phyloP scores from a whole-genome alignment of 2,797 vertebrate species.

The Loriculus beryllinus region DNA sequence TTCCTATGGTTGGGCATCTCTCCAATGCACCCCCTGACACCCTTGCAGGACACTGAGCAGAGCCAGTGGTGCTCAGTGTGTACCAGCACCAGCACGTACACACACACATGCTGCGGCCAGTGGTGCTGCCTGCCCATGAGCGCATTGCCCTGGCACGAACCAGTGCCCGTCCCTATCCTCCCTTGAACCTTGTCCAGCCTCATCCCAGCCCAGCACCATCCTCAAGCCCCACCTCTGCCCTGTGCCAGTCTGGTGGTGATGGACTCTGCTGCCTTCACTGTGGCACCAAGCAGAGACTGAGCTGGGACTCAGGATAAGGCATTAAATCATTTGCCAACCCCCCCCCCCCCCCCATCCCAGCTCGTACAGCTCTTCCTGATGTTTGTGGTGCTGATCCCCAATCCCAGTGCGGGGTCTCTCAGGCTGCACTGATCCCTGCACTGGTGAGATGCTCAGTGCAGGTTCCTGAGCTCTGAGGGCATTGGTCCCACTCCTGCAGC shows the following conservation, averaged over 20 bases:
- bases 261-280: fast-evolving
- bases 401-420: fast-evolving
- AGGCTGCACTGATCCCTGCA: background rate
- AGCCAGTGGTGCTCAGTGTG: fast-evolving
- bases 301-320: background rate
- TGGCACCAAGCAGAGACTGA: background rate
- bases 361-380: background rate
- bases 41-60: fast-evolving
- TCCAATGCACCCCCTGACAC: background rate
- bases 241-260: background rate
- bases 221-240: background rate
- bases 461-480: background rate
- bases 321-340: background rate
- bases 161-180: background rate
- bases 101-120: fast-evolving
- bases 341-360: background rate
- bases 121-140: background rate
- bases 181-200: background rate
- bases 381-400: background rate
- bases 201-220: background rate
- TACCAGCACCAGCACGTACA: background rate
- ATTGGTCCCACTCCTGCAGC: background rate
- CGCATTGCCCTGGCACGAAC: background rate
- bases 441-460: fast-evolving
- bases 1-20: background rate